Evolutionary conservation across 1,140 invertebrate species (phyloP), one percentile per base, ranked within the genome.

Genomic region (Atta cephalotes): DNA sequence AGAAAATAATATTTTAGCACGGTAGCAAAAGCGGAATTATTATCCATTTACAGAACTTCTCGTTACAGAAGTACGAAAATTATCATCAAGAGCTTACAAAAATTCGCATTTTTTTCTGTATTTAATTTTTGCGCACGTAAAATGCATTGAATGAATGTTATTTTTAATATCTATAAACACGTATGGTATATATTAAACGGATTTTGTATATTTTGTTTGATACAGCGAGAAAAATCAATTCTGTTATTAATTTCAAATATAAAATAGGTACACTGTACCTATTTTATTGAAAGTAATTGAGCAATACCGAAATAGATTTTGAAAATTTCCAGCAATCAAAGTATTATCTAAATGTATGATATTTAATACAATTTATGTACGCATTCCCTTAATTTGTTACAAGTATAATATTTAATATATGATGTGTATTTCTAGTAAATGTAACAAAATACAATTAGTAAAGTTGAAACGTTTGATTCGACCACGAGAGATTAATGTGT

Each of bases 1-100:
- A 66, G 31, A 71, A 84, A 76, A 84, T 76, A 62, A 84, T 84
- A 84, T 81, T 35, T n/a, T 31, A 16, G 25, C 35, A 45, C 66
- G 53, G n/a, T 35, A 63, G 65, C 14, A 35, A 53, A 70, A 31
- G 49, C 35, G 16, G 45, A 71, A 81, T 81, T 81, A 53, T 81
- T 35, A 56, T 16, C 31, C 49, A 39, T 39, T 45, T 21, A 53
- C 25, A 21, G 21, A 21, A 21, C 49, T 39, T 74, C 35, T 12
- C 14, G 78, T 58, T 71, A 28, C 31, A 25, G 4, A 78, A 45
- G 16, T 28, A 10, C 21, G 45, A 77, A 39, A 63, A 39, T 18
- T 65, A 63, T 66, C 18, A 31, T 25, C 3, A 49, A 6, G 35
- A 3, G n/a, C 14, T 16, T 39, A n/a, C 14, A 25, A 77, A 25